Percentiles rank a stretch among this genome's conserved stretches.
phyloP scores from a whole-genome alignment of 2,888 invertebrate species.

The Drosophila atripex region DNA sequence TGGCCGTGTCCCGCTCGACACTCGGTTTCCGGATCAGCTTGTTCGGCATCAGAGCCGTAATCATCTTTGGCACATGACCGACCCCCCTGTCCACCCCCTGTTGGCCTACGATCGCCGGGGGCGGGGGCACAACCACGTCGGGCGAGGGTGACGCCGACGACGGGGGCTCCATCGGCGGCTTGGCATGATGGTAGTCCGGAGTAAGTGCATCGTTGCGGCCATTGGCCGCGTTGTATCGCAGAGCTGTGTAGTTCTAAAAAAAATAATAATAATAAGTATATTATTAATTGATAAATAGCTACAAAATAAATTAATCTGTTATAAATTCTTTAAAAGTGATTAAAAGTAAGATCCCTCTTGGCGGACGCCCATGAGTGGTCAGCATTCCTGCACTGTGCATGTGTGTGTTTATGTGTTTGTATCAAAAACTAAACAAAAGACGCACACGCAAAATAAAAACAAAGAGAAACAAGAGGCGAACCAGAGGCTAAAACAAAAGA shows the following conservation, averaged over 20 bases:
- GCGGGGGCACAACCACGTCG: conserved; percentile 70
- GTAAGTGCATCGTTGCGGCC: conserved; percentile 78
- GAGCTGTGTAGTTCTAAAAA: conserved; percentile 78
- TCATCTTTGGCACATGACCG: conserved; percentile 82
- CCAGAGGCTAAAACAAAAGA: conserved; percentile 65
- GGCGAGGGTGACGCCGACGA: conserved; percentile 80
- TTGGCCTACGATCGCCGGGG: conserved; percentile 53
- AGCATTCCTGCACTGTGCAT: conserved; percentile 54
- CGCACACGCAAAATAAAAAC: conserved; percentile 64
- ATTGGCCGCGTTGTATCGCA: conserved; percentile 82
- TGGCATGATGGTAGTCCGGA: conserved; percentile 82
- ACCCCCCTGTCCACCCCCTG: conserved; percentile 48
- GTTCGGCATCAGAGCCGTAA: conserved; percentile 86
- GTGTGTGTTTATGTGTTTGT: conserved; percentile 27
- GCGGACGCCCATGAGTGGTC: conserved; percentile 46
- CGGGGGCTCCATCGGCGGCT: conserved; percentile 81
- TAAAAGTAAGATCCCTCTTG: background rate
- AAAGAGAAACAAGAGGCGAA: conserved; percentile 63
- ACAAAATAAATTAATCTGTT: too few species aligned
- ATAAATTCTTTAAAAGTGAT: background rate
- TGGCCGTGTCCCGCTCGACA: conserved; percentile 92
- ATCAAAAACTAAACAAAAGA: conserved; percentile 71
- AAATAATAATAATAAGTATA: background rate
- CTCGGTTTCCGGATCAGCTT: conserved; percentile 94
- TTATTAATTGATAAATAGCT: background rate